These are phyloP conservation scores for Daboia siamensis DNA, from an alignment of 2,113 vertebrate species.

Conservation along the genomic window DNA sequence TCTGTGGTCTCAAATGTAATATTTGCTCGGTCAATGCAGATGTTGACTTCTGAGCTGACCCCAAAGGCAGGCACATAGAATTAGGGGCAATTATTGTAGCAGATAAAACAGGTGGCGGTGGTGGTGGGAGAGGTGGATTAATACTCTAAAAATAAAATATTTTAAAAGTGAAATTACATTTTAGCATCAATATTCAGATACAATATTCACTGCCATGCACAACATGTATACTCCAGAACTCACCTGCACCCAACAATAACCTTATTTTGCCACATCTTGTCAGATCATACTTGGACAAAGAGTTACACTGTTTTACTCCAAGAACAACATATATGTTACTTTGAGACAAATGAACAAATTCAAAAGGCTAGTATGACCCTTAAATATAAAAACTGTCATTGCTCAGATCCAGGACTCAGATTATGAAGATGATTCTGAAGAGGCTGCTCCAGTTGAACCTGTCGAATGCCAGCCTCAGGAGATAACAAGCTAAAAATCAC, in stretches of 20 bases:
- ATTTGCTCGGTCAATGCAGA: slow-evolving; percentile 80
- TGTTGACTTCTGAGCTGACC: slow-evolving; percentile 77
- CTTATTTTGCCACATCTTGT: background rate
- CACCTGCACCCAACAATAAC: background rate
- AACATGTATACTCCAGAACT: background rate
- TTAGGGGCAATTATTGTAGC: slow-evolving; percentile 73
- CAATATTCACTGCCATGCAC: background rate
- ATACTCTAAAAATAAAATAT: slow-evolving; percentile 62
- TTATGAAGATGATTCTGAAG: no score
- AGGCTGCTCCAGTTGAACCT: background rate
- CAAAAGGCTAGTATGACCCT: slow-evolving; percentile 14
- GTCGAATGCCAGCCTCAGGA: background rate
- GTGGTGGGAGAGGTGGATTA: slow-evolving; percentile 81
- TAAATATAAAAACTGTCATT: slow-evolving; percentile 36
- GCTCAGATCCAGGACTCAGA: background rate
- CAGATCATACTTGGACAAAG: background rate
- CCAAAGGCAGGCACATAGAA: slow-evolving; percentile 66
- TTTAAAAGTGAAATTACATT: background rate
- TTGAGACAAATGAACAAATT: slow-evolving; percentile 45
- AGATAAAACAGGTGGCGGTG: slow-evolving; percentile 79
- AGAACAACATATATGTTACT: slow-evolving; percentile 21
- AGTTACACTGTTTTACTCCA: slow-evolving; percentile 12
- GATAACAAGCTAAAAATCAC: background rate
- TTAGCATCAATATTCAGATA: background rate
- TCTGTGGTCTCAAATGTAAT: slow-evolving; percentile 73